Evolutionary conservation across 1,140 invertebrate genomes (phyloP).

Genomic region (Saccostrea echinata): DNA sequence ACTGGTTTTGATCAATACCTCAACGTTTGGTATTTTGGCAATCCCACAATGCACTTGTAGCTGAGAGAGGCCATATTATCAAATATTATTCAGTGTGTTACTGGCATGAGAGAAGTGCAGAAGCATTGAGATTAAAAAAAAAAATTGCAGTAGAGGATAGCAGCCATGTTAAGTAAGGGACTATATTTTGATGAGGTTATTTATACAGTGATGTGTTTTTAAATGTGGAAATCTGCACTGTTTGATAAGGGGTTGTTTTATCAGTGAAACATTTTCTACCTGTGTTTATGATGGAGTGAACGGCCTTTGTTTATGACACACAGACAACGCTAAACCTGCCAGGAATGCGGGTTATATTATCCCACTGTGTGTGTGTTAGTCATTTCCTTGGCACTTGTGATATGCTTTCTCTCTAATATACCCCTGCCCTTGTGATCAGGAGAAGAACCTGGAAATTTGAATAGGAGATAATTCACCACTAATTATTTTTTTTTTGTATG

Average conservation of each 20-base stretch:
- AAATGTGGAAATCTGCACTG: neutral
- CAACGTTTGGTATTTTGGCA: conserved; percentile 45
- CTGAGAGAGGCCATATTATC: conserved; percentile 21
- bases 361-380: conserved; percentile 1
- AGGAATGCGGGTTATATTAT: neutral
- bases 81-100: neutral
- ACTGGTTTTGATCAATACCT: conserved; percentile 11
- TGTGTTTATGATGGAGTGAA: neutral
- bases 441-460: conserved; percentile 15
- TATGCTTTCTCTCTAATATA: neutral
- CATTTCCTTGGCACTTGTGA: neutral
- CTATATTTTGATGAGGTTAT: neutral
- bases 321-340: neutral
- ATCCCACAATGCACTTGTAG: conserved; percentile 45
- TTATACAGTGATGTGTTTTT: neutral
- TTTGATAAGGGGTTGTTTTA: neutral
- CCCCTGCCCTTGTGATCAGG: neutral
- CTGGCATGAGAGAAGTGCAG: conserved; percentile 11
- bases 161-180: conserved; percentile 17
- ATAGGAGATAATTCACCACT: neutral
- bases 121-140: neutral
- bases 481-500: neutral
- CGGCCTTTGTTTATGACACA: neutral
- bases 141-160: neutral
- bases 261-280: neutral